Evolutionary conservation across 2,888 invertebrate genomes (phyloP).

Genomic region (Xanthia togata): DNA sequence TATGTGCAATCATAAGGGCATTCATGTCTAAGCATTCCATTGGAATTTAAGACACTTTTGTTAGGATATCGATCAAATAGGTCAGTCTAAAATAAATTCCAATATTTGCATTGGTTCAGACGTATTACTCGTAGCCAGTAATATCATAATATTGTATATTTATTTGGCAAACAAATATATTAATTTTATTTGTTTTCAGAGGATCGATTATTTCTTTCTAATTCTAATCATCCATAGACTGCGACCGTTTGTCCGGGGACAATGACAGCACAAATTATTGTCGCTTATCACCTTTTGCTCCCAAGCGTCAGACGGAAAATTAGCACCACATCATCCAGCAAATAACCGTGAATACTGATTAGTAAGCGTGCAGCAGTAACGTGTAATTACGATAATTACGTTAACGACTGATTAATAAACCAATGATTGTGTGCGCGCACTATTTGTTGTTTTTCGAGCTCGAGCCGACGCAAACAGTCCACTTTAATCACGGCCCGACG

Average conservation of each 20-base stretch:
- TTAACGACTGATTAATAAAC: slow-evolving; percentile 65
- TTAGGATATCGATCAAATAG: not conserved
- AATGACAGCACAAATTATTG: not conserved
- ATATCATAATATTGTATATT: not conserved
- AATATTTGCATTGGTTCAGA: slow-evolving; percentile 6
- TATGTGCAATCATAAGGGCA: not conserved
- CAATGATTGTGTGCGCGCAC: slow-evolving; percentile 51
- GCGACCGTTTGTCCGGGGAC: not conserved
- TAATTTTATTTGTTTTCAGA: slow-evolving; percentile 1
- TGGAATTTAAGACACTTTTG: not conserved
- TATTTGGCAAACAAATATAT: slow-evolving; percentile 7
- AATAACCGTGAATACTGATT: slow-evolving; percentile 48
- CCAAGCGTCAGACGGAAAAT: slow-evolving; percentile 3
- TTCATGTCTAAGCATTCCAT: not conserved
- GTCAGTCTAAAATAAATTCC: not conserved
- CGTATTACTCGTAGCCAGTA: not conserved
- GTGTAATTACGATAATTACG: slow-evolving; percentile 61
- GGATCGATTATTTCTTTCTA: slow-evolving; percentile 1
- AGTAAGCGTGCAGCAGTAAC: slow-evolving; percentile 43
- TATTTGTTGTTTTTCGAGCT: slow-evolving; percentile 65
- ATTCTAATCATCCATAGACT: slow-evolving; percentile 1
- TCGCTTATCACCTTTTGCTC: slow-evolving; percentile 1
- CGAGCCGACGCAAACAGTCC: slow-evolving; percentile 59
- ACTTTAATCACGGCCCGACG: slow-evolving; percentile 55
- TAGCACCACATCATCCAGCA: slow-evolving; percentile 26